Base-by-base conservation (phyloP, 2,113 vertebrate species). In the Paradoxurus hermaphroditus region DNA sequence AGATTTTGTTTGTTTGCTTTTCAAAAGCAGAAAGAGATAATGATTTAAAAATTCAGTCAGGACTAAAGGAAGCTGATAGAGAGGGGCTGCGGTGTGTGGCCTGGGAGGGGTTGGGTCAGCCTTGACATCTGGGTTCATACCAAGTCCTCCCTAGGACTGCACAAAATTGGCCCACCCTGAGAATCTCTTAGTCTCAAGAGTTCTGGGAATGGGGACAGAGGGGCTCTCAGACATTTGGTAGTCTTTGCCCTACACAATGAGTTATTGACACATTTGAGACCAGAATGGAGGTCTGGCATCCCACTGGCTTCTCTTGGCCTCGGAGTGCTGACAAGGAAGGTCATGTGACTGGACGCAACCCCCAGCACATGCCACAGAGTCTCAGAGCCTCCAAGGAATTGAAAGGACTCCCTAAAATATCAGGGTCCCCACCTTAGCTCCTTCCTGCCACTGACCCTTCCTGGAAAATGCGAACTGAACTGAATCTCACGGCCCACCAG, bases 101-200 rank as follows among this genome's bases (percentile, higher is more conserved):
- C 21, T 0, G 2, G 4, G 25, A 67, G 83, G 59, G 65, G n/a
- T 7, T n/a, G 8, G 16, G 0, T 65, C 56, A 0, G 10, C 36
- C 7, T 59, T 5, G 3, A 59, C 21, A 12, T 16, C n/a, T 39
- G 18, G 62, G 34, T 31, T 51, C 16, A 25, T 7, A 1, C 9
- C 3, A 15, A 21, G 25, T 53, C 65, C 21, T 63, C 8, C 29
- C 51, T 4, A 7, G 11, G 0, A 2, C 31, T 11, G 16, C 25
- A 0, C 0, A 4, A 8, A 7, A 21, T 13, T 18, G 67, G 16
- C 31, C n/a, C 16, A 75, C 16, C 1, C 0, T 3, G 9, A 63
- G 77, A 36, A 18, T 51, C 83, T 92, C 44, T 41, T 46, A 5
- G 39, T 29, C 11, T 7, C 44, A 16, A 56, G 63, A 68, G 15